Evolutionary conservation across 2,113 vertebrate genomes (phyloP).

Genomic region (Ranitomeya variabilis): DNA sequence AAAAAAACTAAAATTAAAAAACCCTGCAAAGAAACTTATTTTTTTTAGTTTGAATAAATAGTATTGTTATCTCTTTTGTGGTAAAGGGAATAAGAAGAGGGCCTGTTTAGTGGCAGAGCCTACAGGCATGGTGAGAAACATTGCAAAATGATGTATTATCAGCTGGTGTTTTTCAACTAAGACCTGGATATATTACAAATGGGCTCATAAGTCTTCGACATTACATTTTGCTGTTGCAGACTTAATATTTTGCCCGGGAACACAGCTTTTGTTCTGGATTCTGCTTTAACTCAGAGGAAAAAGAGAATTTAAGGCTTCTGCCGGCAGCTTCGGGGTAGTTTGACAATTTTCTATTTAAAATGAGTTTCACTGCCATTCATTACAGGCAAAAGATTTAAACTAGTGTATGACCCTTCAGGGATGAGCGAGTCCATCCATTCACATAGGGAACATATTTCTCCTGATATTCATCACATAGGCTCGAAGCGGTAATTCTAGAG

Average conservation of each 20-base stretch:
- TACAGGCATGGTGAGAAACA: conserved; percentile 2
- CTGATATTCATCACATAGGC: conserved; percentile 33
- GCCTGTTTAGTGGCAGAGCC: conserved; percentile 6
- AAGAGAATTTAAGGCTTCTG: conserved; percentile 55
- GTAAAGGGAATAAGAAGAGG: not conserved
- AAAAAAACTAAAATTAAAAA: no score
- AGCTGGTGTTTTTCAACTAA: conserved; percentile 46
- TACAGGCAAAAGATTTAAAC: conserved; percentile 56
- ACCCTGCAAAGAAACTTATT: not conserved
- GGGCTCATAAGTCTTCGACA: conserved; percentile 54
- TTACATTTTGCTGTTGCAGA: conserved; percentile 42
- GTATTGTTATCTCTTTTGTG: not conserved
- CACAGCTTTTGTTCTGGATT: conserved; percentile 54
- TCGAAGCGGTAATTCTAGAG: conserved; percentile 26
- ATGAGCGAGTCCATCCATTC: conserved; percentile 40
- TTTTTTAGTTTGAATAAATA: not conserved
- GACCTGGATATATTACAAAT: conserved; percentile 59
- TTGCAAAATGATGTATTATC: conserved; percentile 50
- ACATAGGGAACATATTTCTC: conserved; percentile 42
- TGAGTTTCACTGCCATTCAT: conserved; percentile 57
- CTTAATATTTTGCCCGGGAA: conserved; percentile 54
- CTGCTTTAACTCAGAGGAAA: conserved; percentile 51
- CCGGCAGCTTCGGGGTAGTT: conserved; percentile 45
- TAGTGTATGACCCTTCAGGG: conserved; percentile 53
- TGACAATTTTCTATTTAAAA: conserved; percentile 59